Conservation (phyloP, 2,113 vertebrate genomes). For the Isichthys henryi region DNA sequence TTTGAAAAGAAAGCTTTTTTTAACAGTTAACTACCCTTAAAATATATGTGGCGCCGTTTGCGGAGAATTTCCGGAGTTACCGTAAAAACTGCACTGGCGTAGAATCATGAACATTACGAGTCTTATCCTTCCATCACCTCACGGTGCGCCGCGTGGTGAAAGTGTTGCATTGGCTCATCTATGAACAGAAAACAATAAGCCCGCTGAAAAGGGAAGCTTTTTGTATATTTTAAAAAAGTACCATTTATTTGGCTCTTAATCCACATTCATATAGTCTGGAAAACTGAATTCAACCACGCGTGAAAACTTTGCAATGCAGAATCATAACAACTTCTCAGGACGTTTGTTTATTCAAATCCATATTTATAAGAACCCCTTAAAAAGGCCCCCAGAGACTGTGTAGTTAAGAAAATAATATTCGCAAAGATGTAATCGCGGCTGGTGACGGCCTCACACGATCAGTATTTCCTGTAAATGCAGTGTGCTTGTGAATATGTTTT, state of each 20-base stretch:
- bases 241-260: background rate
- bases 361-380: background rate
- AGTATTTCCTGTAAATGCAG: background rate
- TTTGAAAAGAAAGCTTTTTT: background rate
- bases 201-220: background rate
- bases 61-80: background rate
- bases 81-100: background rate
- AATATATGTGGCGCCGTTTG: background rate
- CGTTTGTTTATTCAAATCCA: background rate
- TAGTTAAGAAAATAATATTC: background rate
- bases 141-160: background rate
- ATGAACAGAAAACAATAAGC: background rate
- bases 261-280: background rate
- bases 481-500: background rate
- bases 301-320: background rate
- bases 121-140: conserved; percentile 1
- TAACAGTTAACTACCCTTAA: background rate
- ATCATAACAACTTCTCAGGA: background rate
- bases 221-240: background rate
- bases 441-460: background rate
- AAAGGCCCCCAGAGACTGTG: background rate
- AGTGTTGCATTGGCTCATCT: background rate
- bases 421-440: background rate
- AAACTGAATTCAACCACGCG: background rate
- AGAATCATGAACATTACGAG: background rate